These are phyloP conservation scores for Raja brachyura DNA, from an alignment of 2,113 vertebrate species.

Conservation along the genomic window DNA sequence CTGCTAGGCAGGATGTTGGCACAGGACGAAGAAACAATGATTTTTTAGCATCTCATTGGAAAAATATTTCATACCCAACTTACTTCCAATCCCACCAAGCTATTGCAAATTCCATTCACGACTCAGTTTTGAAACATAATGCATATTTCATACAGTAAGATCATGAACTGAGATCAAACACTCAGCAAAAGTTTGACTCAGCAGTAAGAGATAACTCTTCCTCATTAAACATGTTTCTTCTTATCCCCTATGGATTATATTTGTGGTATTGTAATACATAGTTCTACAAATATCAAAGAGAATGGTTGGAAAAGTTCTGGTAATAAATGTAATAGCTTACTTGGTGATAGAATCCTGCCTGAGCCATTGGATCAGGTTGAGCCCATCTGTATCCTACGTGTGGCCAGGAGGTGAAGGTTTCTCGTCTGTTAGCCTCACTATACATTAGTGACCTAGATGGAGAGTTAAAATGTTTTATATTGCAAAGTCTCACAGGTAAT, in stretches of 20 bases:
- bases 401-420: conserved; percentile 98
- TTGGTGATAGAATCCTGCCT: conserved; percentile 99
- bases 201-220: background rate
- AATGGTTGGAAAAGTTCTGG: background rate
- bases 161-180: background rate
- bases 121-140: background rate
- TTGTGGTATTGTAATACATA: background rate
- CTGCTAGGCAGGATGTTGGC: background rate
- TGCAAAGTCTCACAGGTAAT: background rate
- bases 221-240: background rate
- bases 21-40: background rate
- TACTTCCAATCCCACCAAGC: background rate
- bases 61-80: background rate
- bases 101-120: background rate
- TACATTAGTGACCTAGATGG: conserved; percentile 88
- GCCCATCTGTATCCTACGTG: conserved; percentile 97
- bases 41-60: background rate
- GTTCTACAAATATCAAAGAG: background rate
- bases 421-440: conserved; percentile 94
- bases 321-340: conserved; percentile 52
- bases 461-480: background rate
- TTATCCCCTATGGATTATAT: background rate
- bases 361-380: conserved; percentile 97
- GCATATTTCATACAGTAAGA: background rate
- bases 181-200: too few relatives aligned